These are phyloP conservation scores for Lithophane socia DNA, from an alignment of 2,888 invertebrate genomes.

Conservation along the genomic window DNA sequence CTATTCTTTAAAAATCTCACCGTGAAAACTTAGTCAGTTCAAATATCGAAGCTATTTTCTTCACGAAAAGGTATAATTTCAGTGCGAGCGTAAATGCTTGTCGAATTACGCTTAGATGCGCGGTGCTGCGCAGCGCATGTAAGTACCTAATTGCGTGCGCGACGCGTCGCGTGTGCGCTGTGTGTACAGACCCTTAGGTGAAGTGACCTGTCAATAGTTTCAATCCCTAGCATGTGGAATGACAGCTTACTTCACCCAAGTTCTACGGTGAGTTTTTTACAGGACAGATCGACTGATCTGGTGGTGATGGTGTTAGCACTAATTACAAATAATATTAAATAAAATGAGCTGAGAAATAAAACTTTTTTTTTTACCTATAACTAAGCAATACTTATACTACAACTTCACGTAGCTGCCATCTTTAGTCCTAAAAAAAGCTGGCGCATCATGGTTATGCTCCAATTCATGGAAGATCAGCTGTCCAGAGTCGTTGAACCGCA, in stretches of 20 bases:
- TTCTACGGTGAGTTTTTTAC: not conserved
- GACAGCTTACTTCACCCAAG: not conserved
- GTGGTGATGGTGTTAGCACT: not conserved
- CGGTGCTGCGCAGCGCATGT: too few relatives aligned
- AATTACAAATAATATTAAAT: not conserved
- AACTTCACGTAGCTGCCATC: conserved; percentile 65
- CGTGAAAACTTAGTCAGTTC: not conserved
- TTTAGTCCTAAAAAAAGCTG: conserved; percentile 62
- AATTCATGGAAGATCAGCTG: conserved; percentile 69
- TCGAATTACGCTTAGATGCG: too few relatives aligned
- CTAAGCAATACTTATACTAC: conserved; percentile 13
- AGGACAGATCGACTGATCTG: not conserved
- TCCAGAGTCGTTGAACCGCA: conserved; percentile 74
- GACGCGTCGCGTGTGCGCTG: too few relatives aligned
- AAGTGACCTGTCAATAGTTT: not conserved
- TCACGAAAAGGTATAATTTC: too few relatives aligned
- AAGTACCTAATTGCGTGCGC: too few relatives aligned
- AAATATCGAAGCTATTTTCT: too few relatives aligned
- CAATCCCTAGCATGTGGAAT: not conserved
- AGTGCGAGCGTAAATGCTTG: too few relatives aligned
- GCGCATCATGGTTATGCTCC: conserved; percentile 76
- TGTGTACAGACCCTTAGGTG: too few relatives aligned
- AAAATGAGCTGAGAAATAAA: not conserved
- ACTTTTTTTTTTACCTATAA: not conserved
- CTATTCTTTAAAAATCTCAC: not conserved